Percentiles rank a stretch among this genome's conserved stretches.
Evolutionary conservation across 2,888 invertebrate genomes (phyloP).

Genomic region (Diaprepes abbreviatus): DNA sequence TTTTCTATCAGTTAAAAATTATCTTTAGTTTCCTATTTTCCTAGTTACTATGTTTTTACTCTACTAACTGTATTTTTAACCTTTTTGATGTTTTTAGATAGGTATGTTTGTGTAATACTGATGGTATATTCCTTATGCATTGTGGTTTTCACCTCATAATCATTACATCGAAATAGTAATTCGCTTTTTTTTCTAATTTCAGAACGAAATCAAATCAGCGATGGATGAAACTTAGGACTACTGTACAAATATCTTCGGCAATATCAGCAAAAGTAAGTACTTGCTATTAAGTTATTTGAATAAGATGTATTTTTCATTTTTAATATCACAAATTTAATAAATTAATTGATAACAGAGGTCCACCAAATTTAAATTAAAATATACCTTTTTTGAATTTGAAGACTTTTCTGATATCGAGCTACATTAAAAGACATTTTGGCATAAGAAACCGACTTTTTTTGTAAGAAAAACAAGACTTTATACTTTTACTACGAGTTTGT

Average conservation of each 20-base stretch:
- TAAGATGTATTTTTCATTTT: background rate
- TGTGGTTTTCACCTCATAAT: conserved; percentile 18
- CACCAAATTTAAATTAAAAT: too few species aligned
- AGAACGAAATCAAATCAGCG: conserved; percentile 94
- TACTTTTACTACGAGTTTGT: conserved; percentile 15
- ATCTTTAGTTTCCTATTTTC: background rate
- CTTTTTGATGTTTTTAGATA: conserved; percentile 33
- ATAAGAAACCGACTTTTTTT: too few species aligned
- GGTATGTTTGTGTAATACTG: conserved; percentile 34
- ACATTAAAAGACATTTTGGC: too few species aligned
- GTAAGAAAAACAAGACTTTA: background rate
- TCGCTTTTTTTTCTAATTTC: conserved; percentile 61
- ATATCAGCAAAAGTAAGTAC: conserved; percentile 76
- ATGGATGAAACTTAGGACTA: conserved; percentile 96
- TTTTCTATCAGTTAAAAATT: background rate
- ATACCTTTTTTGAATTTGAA: too few species aligned
- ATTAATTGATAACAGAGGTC: too few species aligned
- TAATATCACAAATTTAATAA: too few species aligned
- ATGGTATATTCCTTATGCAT: conserved; percentile 27
- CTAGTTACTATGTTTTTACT: conserved; percentile 9
- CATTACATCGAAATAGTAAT: background rate
- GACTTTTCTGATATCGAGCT: too few species aligned
- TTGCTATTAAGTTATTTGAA: background rate
- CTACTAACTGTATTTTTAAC: conserved; percentile 2
- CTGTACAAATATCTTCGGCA: conserved; percentile 92